Evolutionary conservation across 2,888 invertebrate genomes (phyloP).

Genomic region (Conus canariensis): DNA sequence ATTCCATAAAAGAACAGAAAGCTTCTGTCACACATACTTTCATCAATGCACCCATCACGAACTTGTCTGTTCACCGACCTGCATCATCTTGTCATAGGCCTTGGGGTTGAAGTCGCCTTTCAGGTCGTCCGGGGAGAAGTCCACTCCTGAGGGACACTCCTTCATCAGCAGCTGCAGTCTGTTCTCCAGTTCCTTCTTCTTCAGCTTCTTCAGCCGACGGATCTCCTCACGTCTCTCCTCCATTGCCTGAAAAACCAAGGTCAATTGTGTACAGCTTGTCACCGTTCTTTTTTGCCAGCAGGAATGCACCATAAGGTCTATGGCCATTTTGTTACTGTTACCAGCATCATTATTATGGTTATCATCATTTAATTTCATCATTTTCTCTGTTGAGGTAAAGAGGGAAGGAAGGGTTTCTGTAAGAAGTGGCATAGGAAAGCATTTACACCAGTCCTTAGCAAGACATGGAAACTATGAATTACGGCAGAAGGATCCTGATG

Average conservation of each 20-base stretch:
- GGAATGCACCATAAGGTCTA: neutral
- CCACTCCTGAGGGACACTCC: slow-evolving; percentile 88
- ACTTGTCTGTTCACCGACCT: slow-evolving; percentile 58
- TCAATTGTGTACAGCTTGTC: neutral
- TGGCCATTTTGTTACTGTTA: no score
- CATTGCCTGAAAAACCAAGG: slow-evolving; percentile 80
- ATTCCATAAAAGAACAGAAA: no score
- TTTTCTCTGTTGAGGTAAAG: no score
- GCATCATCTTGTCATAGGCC: slow-evolving; percentile 92
- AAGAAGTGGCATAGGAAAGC: no score
- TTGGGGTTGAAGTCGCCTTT: slow-evolving; percentile 90
- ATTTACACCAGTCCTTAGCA: no score
- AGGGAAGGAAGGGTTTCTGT: no score
- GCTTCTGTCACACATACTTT: no score
- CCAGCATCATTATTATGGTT: no score
- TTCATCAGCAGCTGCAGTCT: slow-evolving; percentile 92
- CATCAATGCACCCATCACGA: no score
- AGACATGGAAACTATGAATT: no score
- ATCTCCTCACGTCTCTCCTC: slow-evolving; percentile 90
- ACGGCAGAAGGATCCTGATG: no score
- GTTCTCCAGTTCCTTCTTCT: slow-evolving; percentile 92
- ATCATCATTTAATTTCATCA: no score
- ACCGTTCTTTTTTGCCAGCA: neutral
- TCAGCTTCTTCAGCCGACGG: slow-evolving; percentile 90
- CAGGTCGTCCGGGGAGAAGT: slow-evolving; percentile 88